Evolutionary conservation across 2,113 vertebrate species (phyloP).

Genomic region (Melanotaenia duboulayi): DNA sequence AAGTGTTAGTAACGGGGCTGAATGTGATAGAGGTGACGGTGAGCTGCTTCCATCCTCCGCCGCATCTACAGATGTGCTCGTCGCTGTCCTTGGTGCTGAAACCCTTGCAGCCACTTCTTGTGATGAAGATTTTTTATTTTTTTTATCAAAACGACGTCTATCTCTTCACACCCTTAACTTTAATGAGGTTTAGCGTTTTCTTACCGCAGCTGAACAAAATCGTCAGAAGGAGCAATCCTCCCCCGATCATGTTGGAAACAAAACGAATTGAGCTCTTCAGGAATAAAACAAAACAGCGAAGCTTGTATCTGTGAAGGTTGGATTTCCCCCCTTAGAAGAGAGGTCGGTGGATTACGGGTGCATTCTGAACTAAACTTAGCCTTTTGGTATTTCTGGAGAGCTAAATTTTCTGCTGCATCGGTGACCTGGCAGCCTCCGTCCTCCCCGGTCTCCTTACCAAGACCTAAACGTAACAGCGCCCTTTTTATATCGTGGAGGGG

Average conservation of each 20-base stretch:
- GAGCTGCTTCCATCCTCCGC: slow-evolving; percentile 10
- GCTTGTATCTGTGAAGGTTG: slow-evolving; percentile 47
- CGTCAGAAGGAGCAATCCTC: slow-evolving; percentile 67
- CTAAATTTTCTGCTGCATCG: slow-evolving; percentile 49
- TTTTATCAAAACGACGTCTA: neutral
- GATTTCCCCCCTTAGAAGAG: neutral
- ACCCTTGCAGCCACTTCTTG: slow-evolving; percentile 16
- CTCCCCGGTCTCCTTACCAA: slow-evolving; percentile 45
- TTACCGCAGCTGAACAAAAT: slow-evolving; percentile 78
- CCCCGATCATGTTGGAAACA: slow-evolving; percentile 70
- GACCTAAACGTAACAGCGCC: slow-evolving; percentile 48
- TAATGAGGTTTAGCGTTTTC: slow-evolving; percentile 5
- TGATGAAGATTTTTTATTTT: slow-evolving; percentile 6
- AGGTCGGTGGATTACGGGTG: slow-evolving; percentile 42
- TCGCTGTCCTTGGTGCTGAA: slow-evolving; percentile 82
- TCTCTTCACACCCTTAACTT: neutral
- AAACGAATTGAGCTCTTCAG: slow-evolving; percentile 57
- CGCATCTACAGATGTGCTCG: slow-evolving; percentile 10
- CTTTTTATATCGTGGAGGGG: slow-evolving; percentile 62
- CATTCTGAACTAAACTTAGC: slow-evolving; percentile 64
- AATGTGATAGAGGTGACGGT: slow-evolving; percentile 39
- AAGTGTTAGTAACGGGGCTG: neutral
- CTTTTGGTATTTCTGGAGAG: slow-evolving; percentile 67
- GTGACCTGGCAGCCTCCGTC: slow-evolving; percentile 33
- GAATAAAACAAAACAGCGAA: slow-evolving; percentile 50